These are phyloP conservation scores for Phortica magna DNA, from an alignment of 2,888 invertebrate genomes.

Conservation along the genomic window DNA sequence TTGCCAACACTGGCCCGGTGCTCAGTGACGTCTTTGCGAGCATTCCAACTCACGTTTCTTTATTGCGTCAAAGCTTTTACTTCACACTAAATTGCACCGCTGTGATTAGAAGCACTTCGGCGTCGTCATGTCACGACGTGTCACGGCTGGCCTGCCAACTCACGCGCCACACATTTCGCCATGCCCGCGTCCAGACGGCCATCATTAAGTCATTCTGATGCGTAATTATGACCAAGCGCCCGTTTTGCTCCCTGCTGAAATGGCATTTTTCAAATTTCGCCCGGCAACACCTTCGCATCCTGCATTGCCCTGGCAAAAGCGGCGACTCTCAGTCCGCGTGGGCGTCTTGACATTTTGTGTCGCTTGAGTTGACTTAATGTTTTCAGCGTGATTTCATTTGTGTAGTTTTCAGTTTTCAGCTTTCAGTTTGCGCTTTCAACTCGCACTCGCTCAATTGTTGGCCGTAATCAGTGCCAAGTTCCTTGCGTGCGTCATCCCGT, in stretches of 20 bases:
- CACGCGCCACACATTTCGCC: too few relatives aligned
- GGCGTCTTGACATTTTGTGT: background rate
- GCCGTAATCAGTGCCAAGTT: background rate
- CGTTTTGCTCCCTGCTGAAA: constrained; percentile 36
- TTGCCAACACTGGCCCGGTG: background rate
- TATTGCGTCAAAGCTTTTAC: constrained; percentile 7
- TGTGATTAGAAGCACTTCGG: constrained; percentile 69
- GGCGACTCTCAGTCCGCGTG: too few relatives aligned
- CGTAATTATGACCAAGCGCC: constrained; percentile 24
- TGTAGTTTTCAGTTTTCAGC: background rate
- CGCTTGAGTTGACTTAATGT: constrained; percentile 21
- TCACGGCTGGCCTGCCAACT: constrained; percentile 34
- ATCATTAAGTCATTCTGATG: constrained; percentile 60
- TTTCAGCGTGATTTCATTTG: constrained; percentile 23
- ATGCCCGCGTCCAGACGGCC: constrained; percentile 39
- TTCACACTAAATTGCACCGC: constrained; percentile 64
- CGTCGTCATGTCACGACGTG: background rate
- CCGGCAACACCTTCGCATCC: constrained; percentile 71
- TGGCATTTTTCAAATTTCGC: constrained; percentile 61
- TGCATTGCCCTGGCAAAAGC: constrained; percentile 55
- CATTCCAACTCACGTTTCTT: background rate
- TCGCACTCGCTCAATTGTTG: background rate
- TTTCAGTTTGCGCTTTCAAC: background rate
- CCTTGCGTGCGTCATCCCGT: background rate
- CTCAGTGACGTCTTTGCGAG: background rate